Conservation (phyloP, 2,797 vertebrate species). For the Artibeus jamaicensis region DNA sequence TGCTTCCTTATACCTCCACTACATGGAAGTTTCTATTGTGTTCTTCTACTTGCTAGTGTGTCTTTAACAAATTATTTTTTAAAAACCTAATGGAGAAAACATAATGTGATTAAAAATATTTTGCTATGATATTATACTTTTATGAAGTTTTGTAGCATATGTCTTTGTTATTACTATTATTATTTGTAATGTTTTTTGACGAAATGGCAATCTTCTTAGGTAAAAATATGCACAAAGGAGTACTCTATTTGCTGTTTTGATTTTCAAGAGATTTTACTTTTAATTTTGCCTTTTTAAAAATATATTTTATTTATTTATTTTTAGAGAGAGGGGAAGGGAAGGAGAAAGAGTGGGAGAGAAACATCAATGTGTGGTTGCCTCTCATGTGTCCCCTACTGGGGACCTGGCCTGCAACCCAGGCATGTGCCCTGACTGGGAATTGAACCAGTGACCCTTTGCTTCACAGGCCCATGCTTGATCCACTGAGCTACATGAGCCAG, state of each 20-base stretch:
- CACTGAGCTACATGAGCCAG: no score
- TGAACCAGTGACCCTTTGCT: no score
- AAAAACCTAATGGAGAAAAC: not conserved
- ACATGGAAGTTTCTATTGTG: not conserved
- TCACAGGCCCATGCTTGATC: no score
- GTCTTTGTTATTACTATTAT: not conserved
- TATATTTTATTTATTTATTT: no score
- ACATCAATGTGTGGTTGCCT: no score
- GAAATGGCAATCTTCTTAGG: not conserved
- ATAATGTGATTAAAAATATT: not conserved
- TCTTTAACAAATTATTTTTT: not conserved
- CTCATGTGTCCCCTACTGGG: no score
- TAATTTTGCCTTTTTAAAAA: not conserved
- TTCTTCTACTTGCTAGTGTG: not conserved
- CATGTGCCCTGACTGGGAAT: no score
- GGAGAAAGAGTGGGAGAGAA: no score
- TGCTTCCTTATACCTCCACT: not conserved
- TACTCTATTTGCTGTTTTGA: not conserved
- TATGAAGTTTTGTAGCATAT: not conserved
- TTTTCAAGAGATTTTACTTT: constrained; percentile 4
- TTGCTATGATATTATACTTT: not conserved
- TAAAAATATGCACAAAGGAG: not conserved
- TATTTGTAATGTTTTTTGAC: not conserved
- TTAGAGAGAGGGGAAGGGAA: no score
- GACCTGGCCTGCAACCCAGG: no score